These are phyloP conservation scores for Albula glossodonta DNA, from an alignment of 2,113 vertebrate species.

Conservation along the genomic window DNA sequence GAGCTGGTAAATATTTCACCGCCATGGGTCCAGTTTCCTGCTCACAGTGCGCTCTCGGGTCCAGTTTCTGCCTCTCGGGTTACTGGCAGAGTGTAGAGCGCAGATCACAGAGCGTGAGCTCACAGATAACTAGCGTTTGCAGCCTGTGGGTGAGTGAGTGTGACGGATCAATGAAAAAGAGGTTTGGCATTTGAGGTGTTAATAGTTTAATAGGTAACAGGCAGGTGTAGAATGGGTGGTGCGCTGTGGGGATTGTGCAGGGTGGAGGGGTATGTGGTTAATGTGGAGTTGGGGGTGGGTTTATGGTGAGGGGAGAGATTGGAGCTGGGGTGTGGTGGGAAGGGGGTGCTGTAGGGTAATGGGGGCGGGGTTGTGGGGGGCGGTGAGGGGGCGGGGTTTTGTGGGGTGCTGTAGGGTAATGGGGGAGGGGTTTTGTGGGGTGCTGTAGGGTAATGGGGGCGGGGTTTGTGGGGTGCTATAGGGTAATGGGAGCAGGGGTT, in stretches of 20 bases:
- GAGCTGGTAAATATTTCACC: conserved; percentile 64
- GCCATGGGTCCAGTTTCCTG: conserved; percentile 53
- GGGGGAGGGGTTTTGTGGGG: not conserved
- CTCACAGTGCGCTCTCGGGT: not conserved
- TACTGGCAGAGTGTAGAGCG: no score
- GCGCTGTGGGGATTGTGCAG: no score
- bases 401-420: not conserved
- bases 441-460: not conserved
- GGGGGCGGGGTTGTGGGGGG: not conserved
- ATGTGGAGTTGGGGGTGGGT: not conserved
- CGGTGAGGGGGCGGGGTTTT: no score
- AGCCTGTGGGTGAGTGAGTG: not conserved
- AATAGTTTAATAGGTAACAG: no score
- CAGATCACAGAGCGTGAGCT: not conserved
- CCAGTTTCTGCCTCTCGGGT: conserved; percentile 10
- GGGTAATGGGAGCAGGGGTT: no score
- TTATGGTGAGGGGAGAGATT: not conserved
- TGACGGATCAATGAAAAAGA: not conserved
- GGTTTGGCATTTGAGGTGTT: not conserved
- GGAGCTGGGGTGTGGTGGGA: not conserved
- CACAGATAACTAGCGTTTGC: not conserved
- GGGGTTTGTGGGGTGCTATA: not conserved
- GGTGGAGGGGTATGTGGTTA: not conserved
- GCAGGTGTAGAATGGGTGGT: no score
- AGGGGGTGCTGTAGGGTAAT: conserved; percentile 1